Evolutionary conservation across 2,113 vertebrate genomes (phyloP), one percentile per base, ranked within the genome.

Genomic region (Ammodytes marinus): DNA sequence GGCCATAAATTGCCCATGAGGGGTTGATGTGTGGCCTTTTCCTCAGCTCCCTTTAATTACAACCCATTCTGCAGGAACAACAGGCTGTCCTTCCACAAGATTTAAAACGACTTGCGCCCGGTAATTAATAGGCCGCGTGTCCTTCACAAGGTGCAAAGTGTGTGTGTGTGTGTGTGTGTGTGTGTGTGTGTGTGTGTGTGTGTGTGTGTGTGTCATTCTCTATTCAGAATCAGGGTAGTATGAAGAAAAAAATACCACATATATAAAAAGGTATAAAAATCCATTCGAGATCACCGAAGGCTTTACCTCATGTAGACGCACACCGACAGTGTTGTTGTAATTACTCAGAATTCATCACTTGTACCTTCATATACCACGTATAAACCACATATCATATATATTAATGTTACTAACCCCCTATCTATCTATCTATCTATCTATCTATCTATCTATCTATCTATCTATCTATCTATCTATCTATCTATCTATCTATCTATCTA

Each of bases 31-130:
- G 90, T 93, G 90, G 93, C 90, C 91, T 94, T 94, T 93, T 85
- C 90, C 78, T 87, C 89, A 40, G 89, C 86, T 90, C 88, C 85
- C 88, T 94, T 95, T 95, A 95, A 95, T 95, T 95, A 95, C 89
- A 87, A 92, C 65, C 90, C 87, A 71, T 93, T 95, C 91, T 88
- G 85, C 88, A 93, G 93, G 88, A 95, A 94, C 94, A 95, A 95
- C 95, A 93, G 87, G 86, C 89, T 88, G 93, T 94, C 93, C 92
- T 95, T 94, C 91, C 88, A 69, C 80, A 88, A 93, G 89, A 95
- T 93, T 94, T 94, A 94, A 93, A 93, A 91, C 88, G 77, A 87
- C 89, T 88, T 77, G 87, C 88, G 91, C 77, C 82, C 35, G 35
- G 91, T 94, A 95, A 95, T 95, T 94, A 94, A 94, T 93, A 78